These are phyloP conservation scores for Sussaba pulchella DNA, from an alignment of 2,888 invertebrate species.

Conservation along the genomic window DNA sequence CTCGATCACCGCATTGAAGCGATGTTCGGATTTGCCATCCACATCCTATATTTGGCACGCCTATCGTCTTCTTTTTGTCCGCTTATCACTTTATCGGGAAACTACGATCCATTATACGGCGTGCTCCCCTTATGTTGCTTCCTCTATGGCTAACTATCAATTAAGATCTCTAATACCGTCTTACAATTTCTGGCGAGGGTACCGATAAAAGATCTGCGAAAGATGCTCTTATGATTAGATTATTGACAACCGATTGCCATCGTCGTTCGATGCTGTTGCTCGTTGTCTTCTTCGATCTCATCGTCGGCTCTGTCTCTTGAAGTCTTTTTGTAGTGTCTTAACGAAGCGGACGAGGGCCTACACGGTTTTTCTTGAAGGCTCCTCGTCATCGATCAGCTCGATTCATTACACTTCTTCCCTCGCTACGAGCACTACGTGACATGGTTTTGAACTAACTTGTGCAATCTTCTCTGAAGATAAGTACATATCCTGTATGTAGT, in stretches of 20 bases:
- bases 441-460: not conserved
- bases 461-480: slow-evolving; percentile 14
- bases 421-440: not conserved
- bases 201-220: slow-evolving; percentile 15
- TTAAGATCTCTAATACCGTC: slow-evolving; percentile 3
- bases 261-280: slow-evolving; percentile 1
- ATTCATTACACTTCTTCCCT: slow-evolving; percentile 12
- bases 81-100: slow-evolving; percentile 58
- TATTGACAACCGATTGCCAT: slow-evolving; percentile 15
- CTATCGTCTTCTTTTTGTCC: slow-evolving; percentile 61
- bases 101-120: slow-evolving; percentile 76
- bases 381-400: slow-evolving; percentile 11
- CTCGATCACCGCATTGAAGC: slow-evolving; percentile 54
- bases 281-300: slow-evolving; percentile 26
- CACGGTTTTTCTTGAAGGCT: slow-evolving; percentile 25
- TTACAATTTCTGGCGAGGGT: slow-evolving; percentile 16
- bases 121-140: slow-evolving; percentile 52
- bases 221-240: not conserved
- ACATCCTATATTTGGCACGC: slow-evolving; percentile 56
- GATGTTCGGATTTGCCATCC: slow-evolving; percentile 36
- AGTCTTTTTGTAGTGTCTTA: slow-evolving; percentile 4
- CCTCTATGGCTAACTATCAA: slow-evolving; percentile 50
- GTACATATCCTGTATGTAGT: not conserved
- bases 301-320: slow-evolving; percentile 27
- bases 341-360: slow-evolving; percentile 19